Evolutionary conservation across 2,797 vertebrate genomes (phyloP).

Genomic region (Enteromius thamalakanensis): DNA sequence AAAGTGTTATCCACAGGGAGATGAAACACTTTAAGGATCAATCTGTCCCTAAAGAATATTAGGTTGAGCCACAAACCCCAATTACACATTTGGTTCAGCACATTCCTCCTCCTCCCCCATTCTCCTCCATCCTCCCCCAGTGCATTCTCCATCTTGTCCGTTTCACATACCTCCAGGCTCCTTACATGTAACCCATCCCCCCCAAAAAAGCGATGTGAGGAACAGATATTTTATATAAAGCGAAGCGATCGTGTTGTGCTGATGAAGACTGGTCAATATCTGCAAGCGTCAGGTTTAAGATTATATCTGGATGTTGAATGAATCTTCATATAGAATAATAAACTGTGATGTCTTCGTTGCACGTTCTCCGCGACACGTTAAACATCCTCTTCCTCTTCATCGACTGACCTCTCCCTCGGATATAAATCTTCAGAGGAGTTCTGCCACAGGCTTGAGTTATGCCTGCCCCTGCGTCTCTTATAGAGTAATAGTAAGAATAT

Average conservation of each 20-base stretch:
- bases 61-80: slow-evolving; percentile 71
- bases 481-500: slow-evolving; percentile 1
- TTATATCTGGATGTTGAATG: slow-evolving; percentile 3
- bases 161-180: slow-evolving; percentile 49
- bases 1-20: slow-evolving; percentile 49
- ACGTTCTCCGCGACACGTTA: slow-evolving; percentile 35
- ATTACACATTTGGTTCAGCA: slow-evolving; percentile 77
- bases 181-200: slow-evolving; percentile 53
- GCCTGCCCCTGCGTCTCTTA: background rate
- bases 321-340: background rate
- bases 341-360: slow-evolving; percentile 40
- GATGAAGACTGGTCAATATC: background rate
- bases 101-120: slow-evolving; percentile 52
- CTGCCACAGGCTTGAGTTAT: slow-evolving; percentile 23
- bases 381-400: slow-evolving; percentile 48
- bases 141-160: slow-evolving; percentile 48
- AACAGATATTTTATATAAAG: slow-evolving; percentile 37
- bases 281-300: slow-evolving; percentile 3
- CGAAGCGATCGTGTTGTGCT: slow-evolving; percentile 5
- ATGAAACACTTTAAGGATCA: slow-evolving; percentile 60
- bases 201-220: slow-evolving; percentile 20
- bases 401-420: slow-evolving; percentile 44
- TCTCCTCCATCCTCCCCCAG: slow-evolving; percentile 46
- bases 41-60: slow-evolving; percentile 63
- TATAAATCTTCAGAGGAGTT: slow-evolving; percentile 55